These are phyloP conservation scores for Reticulitermes lucifugus DNA, from an alignment of 2,888 invertebrate genomes.

Conservation along the genomic window DNA sequence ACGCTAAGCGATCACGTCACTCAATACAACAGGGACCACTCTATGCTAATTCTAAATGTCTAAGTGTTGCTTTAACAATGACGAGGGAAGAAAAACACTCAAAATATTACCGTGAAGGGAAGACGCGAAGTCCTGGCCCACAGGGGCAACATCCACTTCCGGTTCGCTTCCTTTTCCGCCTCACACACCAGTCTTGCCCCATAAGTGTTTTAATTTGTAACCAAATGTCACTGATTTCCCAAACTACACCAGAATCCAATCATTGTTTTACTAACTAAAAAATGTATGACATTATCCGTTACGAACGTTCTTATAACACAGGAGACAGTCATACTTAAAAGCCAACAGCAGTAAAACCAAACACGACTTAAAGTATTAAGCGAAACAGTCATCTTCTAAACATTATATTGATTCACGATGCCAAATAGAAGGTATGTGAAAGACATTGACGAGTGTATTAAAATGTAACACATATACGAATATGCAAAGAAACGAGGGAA, in stretches of 20 bases:
- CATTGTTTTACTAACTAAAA: neutral
- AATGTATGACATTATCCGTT: neutral
- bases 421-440: neutral
- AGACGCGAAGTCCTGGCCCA: conserved; percentile 51
- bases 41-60: neutral
- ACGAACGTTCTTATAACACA: neutral
- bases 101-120: conserved; percentile 52
- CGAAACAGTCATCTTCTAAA: neutral
- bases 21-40: neutral
- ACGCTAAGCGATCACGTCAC: neutral
- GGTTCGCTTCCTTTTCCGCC: conserved; percentile 72
- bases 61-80: neutral
- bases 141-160: conserved; percentile 63
- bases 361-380: conserved; percentile 2
- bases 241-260: neutral
- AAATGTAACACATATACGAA: neutral
- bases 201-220: conserved; percentile 59
- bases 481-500: neutral
- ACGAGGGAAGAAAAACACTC: conserved; percentile 1
- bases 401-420: neutral
- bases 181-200: conserved; percentile 83
- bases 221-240: conserved; percentile 5
- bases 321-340: conserved; percentile 17
- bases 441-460: neutral
- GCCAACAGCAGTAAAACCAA: neutral